Base-by-base conservation (phyloP, 1,140 invertebrate species). In the Pseudomyrmex dendroicus region DNA sequence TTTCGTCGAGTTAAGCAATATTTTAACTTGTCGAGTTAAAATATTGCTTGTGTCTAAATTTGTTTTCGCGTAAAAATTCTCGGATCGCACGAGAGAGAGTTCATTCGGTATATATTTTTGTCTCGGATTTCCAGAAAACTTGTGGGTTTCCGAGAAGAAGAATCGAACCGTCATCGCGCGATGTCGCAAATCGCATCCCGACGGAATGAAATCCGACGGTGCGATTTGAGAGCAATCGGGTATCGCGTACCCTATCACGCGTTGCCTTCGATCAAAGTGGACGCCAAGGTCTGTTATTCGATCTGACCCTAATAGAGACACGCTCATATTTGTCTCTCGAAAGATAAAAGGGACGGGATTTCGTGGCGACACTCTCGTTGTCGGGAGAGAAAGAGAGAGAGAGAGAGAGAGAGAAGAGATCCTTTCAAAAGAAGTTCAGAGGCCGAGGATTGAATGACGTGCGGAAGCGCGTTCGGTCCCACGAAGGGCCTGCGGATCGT, bases 241-340 rank as follows among this genome's bases (percentile, higher is more conserved):
- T 22, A 64, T 15, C 73, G 25, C 64, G 54, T 72, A 80, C 76
- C 76, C 76, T 72, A 80, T 80, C 76, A 72, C 72, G 66, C 66
- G 66, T 57, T 80, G 76, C 76, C 76, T 80, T 80, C 76, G 76
- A 80, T 80, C 76, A 66, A 78, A 86, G 64, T 86, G 86, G 66
- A 87, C 61, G 50, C 67, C 73, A 86, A 86, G 82, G 85, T 56
- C 82, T 59, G 20, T 66, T 20, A 54, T 78, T 78, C 61, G 56
- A 73, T 78, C 52, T 78, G 86, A 84, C 82, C 82, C 74, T 87
- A 87, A 84, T 87, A 83, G 84, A 87, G 35, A 7, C 0, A 35
- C 80, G 56, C 63, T 73, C 72, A 59, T 70, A 44, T 68, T 56
- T 22, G 82, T 80, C 83, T 72, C 76, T 83, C 66, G 57, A 76